Evolutionary conservation across 1,140 invertebrate species (phyloP), one percentile per base, ranked within the genome.

Genomic region (Adelges cooleyi): DNA sequence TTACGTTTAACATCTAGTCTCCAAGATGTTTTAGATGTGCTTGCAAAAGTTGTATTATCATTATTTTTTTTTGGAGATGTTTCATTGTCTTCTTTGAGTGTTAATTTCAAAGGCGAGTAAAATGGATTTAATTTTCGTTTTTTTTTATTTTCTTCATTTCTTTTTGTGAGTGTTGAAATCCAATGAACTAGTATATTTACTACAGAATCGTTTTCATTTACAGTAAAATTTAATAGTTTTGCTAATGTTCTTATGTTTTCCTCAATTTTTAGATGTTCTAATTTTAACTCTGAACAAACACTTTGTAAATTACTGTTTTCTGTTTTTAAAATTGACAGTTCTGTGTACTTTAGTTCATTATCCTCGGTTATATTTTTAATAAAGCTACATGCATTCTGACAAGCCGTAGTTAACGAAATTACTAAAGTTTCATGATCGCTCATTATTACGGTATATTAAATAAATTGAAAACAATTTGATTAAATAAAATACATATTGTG

Each of bases 101-200:
- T 46, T 20, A 62, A 62, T n/a, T 62, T 62, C 18, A 62, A 42
- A 20, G 56, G 56, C n/a, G 56, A 62, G 29, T 62, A 62, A 8
- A 23, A 59, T 15, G 23, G 29, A 33, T 29, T 27, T 20, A 62
- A 6, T 62, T 62, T 62, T 29, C 56, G 42, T 62, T 62, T 62
- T 15, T 48, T 62, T 13, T 10, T 8, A 23, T 18, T 5, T 11
- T 27, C 15, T 42, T 15, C 18, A 33, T 62, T 48, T 48, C 29
- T 62, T 8, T 48, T 33, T 29, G 42, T 18, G 25, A 59, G n/a
- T 2, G 56, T 46, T 18, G 15, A 6, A 22, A 62, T 46, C 42
- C 18, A 62, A 29, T 46, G 56, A n/a, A 11, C 22, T 15, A 62
- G 33, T 9, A 62, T 48, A 48, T 48, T 13, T 0, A 22, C 9